A percentile compares a stretch with the other conserved stretches of the same genome.
phyloP scores from a whole-genome alignment of 2,797 vertebrate species.

The Acanthurus leucopareius region DNA sequence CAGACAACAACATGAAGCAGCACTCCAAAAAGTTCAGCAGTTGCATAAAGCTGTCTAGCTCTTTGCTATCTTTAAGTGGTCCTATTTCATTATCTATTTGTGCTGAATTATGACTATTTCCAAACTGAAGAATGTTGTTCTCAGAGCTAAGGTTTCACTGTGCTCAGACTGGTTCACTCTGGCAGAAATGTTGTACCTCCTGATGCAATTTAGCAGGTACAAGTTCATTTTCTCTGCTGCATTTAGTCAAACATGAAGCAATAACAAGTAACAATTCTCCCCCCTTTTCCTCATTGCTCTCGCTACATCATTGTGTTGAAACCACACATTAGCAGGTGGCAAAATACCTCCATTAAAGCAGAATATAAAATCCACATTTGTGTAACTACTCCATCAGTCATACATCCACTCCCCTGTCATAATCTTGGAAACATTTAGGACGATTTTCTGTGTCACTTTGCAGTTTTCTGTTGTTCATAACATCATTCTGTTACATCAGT shows the following conservation, averaged over 20 bases:
- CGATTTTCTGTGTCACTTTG: not conserved
- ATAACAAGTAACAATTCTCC: not conserved
- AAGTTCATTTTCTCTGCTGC: not conserved
- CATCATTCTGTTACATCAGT: not conserved
- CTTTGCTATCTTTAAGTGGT: not conserved
- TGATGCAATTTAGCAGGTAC: not conserved
- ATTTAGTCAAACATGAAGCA: not conserved
- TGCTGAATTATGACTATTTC: not conserved
- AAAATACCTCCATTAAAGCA: not conserved
- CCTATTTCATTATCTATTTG: not conserved
- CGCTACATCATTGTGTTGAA: not conserved
- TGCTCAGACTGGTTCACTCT: not conserved
- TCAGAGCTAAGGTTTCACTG: not conserved
- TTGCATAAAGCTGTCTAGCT: not conserved
- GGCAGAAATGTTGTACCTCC: not conserved
- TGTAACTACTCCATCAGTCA: not conserved
- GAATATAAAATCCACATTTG: not conserved
- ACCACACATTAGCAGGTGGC: not conserved
- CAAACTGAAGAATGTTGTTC: not conserved
- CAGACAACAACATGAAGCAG: too few relatives aligned
- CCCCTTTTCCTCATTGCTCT: not conserved
- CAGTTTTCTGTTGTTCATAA: not conserved
- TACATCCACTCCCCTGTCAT: not conserved
- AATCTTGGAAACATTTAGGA: not conserved
- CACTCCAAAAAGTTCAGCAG: not conserved